Conservation (phyloP, 1,140 invertebrate species). For the Euura lappo region DNA sequence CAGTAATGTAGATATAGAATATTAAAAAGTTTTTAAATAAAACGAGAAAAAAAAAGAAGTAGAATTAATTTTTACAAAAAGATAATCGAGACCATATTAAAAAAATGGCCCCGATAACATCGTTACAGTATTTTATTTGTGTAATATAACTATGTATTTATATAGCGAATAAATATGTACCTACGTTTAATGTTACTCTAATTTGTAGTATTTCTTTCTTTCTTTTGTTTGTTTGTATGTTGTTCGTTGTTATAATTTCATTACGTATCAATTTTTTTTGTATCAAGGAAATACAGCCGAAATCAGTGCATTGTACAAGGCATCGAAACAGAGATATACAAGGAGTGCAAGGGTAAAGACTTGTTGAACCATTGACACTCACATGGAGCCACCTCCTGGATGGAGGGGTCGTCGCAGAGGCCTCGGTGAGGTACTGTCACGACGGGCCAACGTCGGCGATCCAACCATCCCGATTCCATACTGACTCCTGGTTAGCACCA, state of each 20-base stretch:
- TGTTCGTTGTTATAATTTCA: too few relatives aligned
- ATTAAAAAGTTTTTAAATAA: conserved; percentile 11
- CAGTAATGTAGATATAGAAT: background rate
- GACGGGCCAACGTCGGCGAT: conserved; percentile 53
- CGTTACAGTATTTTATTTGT: too few relatives aligned
- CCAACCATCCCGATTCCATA: conserved; percentile 42
- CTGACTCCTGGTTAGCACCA: conserved; percentile 56
- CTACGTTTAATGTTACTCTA: conserved; percentile 30
- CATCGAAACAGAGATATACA: conserved; percentile 46
- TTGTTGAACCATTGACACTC: conserved; percentile 54
- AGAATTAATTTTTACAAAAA: background rate
- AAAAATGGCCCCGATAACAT: conserved; percentile 1
- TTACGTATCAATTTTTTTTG: background rate
- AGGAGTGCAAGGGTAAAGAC: conserved; percentile 48
- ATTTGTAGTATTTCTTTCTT: background rate
- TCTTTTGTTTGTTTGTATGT: background rate
- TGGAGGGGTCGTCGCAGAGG: conserved; percentile 52
- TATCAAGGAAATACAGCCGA: conserved; percentile 32
- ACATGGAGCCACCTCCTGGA: conserved; percentile 60
- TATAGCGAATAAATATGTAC: conserved; percentile 18
- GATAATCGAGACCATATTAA: conserved; percentile 9
- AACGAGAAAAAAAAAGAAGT: too few relatives aligned
- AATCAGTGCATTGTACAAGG: conserved; percentile 44
- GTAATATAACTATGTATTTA: background rate
- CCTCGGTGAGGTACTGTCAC: conserved; percentile 57